phyloP scores from a whole-genome alignment of 2,888 invertebrate species.

The Dastarcus helophoroides region DNA sequence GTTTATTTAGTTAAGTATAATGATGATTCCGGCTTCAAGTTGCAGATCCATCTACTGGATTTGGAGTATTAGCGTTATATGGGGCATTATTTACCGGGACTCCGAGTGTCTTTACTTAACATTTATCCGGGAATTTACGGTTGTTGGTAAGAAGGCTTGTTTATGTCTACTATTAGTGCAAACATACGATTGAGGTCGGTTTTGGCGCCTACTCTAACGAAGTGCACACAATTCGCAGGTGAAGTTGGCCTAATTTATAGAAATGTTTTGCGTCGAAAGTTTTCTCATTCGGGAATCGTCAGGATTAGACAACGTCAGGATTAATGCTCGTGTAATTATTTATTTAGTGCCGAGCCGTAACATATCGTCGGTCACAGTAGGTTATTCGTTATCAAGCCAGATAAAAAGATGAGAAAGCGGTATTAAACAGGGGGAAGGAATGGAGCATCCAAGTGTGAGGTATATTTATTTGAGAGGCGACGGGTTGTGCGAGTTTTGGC shows the following conservation, averaged over 20 bases:
- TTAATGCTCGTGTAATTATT: constrained; percentile 7
- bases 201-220: no score
- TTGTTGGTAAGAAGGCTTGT: no score
- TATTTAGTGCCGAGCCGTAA: constrained; percentile 5
- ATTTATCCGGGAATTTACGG: no score
- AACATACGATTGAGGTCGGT: no score
- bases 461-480: constrained; percentile 23
- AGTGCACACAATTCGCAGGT: no score
- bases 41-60: no score
- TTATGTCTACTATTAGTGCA: no score
- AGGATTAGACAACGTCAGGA: constrained; percentile 6
- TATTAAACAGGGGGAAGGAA: constrained; percentile 20
- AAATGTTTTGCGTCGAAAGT: constrained; percentile 8
- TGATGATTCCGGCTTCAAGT: no score
- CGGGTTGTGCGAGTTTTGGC: constrained; percentile 18
- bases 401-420: constrained; percentile 22
- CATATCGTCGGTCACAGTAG: constrained; percentile 9
- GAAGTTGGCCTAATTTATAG: constrained; percentile 8
- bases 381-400: constrained; percentile 18
- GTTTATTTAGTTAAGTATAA: no score
- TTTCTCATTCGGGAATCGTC: constrained; percentile 3
- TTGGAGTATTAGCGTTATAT: no score
- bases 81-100: no score
- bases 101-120: no score
- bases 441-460: constrained; percentile 21